Conservation (phyloP, 1,140 invertebrate genomes). For the Seison nebaliae region DNA sequence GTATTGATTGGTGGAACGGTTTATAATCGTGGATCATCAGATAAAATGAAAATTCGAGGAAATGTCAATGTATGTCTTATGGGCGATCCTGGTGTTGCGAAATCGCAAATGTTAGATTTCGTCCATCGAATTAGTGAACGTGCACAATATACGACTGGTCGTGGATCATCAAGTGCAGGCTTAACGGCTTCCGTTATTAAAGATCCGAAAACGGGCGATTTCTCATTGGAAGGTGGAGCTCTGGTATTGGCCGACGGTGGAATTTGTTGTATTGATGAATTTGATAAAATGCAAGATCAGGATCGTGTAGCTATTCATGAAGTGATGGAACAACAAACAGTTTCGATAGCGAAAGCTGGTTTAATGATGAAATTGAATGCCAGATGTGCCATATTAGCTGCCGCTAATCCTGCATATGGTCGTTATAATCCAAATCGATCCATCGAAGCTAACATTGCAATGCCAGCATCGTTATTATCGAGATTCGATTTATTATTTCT, state of each 20-base stretch:
- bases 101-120: conserved; percentile 78
- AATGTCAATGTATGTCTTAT: conserved; percentile 95
- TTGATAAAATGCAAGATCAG: conserved; percentile 84
- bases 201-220: conserved; percentile 81
- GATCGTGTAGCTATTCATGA: conserved; percentile 93
- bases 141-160: conserved; percentile 78
- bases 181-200: conserved; percentile 89
- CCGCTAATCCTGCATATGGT: conserved; percentile 92
- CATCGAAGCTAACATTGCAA: conserved; percentile 83
- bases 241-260: conserved; percentile 81
- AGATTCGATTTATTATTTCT: conserved; percentile 92
- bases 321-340: conserved; percentile 96
- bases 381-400: conserved; percentile 78
- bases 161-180: conserved; percentile 86
- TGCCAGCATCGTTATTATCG: conserved; percentile 85
- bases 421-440: conserved; percentile 78
- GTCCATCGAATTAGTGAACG: conserved; percentile 70
- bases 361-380: conserved; percentile 93
- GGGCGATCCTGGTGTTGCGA: conserved; percentile 98
- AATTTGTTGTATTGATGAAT: conserved; percentile 96
- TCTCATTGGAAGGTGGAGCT: conserved; percentile 89
- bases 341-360: conserved; percentile 94
- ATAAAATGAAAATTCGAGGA: conserved; percentile 48
- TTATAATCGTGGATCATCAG: conserved; percentile 42
- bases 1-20: conserved; percentile 83